Percentiles rank a stretch among this genome's conserved stretches.
Evolutionary conservation across 2,888 invertebrate genomes (phyloP).

Genomic region (Drosophila monieri): DNA sequence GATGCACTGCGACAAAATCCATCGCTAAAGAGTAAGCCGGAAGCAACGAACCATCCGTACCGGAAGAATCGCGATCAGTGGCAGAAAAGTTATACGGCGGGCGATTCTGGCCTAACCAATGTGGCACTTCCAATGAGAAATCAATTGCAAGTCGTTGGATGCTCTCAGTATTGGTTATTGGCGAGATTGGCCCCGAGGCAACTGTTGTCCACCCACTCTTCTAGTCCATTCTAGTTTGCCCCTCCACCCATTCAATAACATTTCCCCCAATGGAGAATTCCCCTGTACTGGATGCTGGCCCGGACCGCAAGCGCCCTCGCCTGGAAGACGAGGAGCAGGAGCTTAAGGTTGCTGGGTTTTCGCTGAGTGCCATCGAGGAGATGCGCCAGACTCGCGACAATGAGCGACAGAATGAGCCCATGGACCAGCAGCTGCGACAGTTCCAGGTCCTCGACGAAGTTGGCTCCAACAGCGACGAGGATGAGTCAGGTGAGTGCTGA

Average conservation of each 20-base stretch:
- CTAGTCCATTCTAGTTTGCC: constrained; percentile 32
- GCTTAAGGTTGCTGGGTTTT: constrained; percentile 81
- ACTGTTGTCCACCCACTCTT: constrained; percentile 47
- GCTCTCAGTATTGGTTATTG: constrained; percentile 84
- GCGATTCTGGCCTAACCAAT: constrained; percentile 84
- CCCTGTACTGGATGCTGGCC: neutral
- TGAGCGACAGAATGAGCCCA: constrained; percentile 66
- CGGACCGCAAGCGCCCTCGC: constrained; percentile 51
- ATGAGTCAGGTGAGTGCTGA: constrained; percentile 70
- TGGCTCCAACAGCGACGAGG: constrained; percentile 84
- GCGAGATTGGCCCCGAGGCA: constrained; percentile 79
- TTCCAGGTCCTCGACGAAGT: constrained; percentile 89
- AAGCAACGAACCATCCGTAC: constrained; percentile 16
- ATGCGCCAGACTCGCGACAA: constrained; percentile 79
- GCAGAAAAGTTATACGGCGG: constrained; percentile 39
- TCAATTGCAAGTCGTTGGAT: constrained; percentile 83
- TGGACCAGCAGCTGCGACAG: constrained; percentile 85
- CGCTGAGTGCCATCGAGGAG: constrained; percentile 81
- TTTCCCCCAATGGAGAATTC: neutral
- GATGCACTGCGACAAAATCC: constrained; percentile 73
- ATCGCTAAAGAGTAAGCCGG: constrained; percentile 74
- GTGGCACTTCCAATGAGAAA: constrained; percentile 84
- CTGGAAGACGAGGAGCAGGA: constrained; percentile 60
- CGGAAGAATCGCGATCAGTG: constrained; percentile 39
- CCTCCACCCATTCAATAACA: neutral